These are phyloP conservation scores for Timema cristinae DNA, from an alignment of 2,888 invertebrate species.

Conservation along the genomic window DNA sequence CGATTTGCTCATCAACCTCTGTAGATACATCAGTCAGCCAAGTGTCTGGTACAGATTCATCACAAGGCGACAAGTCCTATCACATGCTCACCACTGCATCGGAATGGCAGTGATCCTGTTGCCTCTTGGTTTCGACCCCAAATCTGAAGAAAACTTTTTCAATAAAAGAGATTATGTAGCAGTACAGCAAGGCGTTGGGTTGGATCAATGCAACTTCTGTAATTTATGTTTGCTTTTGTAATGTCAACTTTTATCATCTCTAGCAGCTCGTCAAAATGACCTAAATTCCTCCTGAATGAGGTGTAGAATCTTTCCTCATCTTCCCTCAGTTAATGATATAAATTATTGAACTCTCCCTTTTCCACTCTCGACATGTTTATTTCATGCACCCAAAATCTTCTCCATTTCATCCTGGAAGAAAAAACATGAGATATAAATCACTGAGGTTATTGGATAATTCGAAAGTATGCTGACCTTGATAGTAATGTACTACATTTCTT, in stretches of 20 bases:
- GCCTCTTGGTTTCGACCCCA: too few relatives aligned
- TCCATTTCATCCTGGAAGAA: not conserved
- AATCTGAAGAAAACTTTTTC: not conserved
- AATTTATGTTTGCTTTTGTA: not conserved
- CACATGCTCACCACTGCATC: too few relatives aligned
- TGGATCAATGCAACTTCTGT: not conserved
- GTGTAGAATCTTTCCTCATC: constrained; percentile 4
- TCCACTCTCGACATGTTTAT: not conserved
- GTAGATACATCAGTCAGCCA: too few relatives aligned
- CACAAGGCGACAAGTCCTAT: too few relatives aligned
- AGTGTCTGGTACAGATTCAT: too few relatives aligned
- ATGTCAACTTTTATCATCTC: not conserved
- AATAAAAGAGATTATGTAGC: not conserved
- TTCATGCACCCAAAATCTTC: not conserved
- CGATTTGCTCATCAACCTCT: too few relatives aligned
- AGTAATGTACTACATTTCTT: too few relatives aligned
- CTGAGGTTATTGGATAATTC: too few relatives aligned
- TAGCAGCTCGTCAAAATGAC: not conserved
- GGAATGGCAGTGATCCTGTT: too few relatives aligned
- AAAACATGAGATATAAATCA: too few relatives aligned
- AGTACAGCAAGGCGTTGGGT: not conserved
- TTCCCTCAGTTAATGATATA: constrained; percentile 5
- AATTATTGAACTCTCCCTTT: constrained; percentile 7
- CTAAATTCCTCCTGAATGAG: not conserved
- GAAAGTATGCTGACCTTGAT: too few relatives aligned